A percentile compares a stretch with the other conserved stretches of the same genome.
phyloP scores from a whole-genome alignment of 2,113 vertebrate genomes.

The Andinoacara biseriatus region DNA sequence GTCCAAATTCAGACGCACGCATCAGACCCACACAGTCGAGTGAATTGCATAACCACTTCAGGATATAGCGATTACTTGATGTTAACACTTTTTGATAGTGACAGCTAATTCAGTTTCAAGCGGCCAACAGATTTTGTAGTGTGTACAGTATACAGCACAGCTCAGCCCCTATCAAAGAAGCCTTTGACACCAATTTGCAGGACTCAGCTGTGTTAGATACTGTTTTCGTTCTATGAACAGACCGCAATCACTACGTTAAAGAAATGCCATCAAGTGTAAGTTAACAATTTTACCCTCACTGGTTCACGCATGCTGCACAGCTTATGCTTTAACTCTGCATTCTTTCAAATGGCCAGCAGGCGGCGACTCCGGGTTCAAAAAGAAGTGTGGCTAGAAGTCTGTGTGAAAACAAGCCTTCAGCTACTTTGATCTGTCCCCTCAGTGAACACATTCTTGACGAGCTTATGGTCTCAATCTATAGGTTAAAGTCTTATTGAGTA shows the following conservation, averaged over 20 bases:
- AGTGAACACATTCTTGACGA: neutral
- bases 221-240: neutral
- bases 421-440: neutral
- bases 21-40: neutral
- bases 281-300: neutral
- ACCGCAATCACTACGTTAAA: neutral
- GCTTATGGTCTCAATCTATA: neutral
- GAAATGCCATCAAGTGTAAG: neutral
- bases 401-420: neutral
- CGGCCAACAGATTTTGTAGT: neutral
- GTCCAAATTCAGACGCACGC: neutral
- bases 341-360: neutral
- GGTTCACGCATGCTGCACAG: neutral
- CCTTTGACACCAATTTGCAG: neutral
- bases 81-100: neutral
- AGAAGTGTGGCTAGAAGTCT: neutral
- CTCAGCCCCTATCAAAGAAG: neutral
- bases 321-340: neutral
- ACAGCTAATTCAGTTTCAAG: constrained; percentile 7
- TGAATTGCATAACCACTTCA: neutral
- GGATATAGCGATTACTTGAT: neutral
- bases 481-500: neutral
- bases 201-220: neutral
- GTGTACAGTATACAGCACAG: neutral
- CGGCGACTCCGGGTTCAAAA: neutral